Conservation (phyloP, 1,140 invertebrate species). For the Ceratina japonica region DNA sequence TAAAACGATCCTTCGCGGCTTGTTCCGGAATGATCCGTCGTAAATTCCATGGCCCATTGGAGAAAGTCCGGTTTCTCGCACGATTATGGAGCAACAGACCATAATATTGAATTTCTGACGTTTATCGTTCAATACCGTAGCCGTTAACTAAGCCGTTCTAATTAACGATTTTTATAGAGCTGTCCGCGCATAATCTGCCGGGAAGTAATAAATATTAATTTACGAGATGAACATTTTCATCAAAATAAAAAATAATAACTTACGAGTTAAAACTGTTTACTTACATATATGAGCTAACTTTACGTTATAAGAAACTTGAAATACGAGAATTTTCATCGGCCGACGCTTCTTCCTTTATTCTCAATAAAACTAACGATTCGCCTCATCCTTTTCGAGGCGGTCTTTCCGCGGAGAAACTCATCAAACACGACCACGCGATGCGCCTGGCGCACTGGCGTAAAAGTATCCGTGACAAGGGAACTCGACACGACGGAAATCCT, state of each 20-base stretch:
- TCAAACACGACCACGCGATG: background rate
- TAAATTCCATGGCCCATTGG: slow-evolving; percentile 40
- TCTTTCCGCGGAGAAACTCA: background rate
- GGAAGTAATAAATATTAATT: too few relatives aligned
- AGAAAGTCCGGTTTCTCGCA: slow-evolving; percentile 51
- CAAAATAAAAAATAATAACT: too few relatives aligned
- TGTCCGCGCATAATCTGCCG: too few relatives aligned
- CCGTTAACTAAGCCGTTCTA: slow-evolving; percentile 32
- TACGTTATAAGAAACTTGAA: too few relatives aligned
- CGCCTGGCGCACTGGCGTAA: background rate
- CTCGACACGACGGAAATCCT: background rate
- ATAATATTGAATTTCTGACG: slow-evolving; percentile 51
- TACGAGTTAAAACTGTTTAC: too few relatives aligned
- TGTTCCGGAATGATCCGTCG: slow-evolving; percentile 25
- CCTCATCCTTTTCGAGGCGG: background rate
- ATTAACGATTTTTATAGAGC: slow-evolving; percentile 23
- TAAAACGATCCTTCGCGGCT: slow-evolving; percentile 28
- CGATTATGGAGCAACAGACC: slow-evolving; percentile 34
- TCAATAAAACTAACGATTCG: background rate
- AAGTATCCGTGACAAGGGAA: slow-evolving; percentile 25
- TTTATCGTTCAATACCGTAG: slow-evolving; percentile 26
- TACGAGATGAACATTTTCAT: too few relatives aligned
- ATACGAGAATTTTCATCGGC: too few relatives aligned
- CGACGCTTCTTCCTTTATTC: too few relatives aligned
- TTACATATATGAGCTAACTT: too few relatives aligned